A percentile compares a stretch with the other conserved stretches of the same genome.
These are phyloP conservation scores for Drosophila tripunctata DNA, from an alignment of 2,888 invertebrate species.

Conservation along the genomic window DNA sequence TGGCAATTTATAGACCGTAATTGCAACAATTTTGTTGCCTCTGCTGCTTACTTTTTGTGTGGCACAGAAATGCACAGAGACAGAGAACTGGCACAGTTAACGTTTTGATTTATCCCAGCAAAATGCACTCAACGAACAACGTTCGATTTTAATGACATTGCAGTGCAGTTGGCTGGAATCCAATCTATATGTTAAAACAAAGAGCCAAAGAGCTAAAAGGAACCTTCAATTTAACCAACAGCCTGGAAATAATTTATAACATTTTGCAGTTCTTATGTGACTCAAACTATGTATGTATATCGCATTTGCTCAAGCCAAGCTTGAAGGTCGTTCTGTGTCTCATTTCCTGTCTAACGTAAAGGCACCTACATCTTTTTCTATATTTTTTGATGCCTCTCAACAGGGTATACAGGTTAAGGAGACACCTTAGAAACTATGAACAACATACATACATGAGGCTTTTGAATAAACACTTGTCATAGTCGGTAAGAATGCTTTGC, in stretches of 20 bases:
- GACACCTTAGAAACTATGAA: no score
- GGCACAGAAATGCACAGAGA: slow-evolving; percentile 8
- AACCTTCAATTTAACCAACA: slow-evolving; percentile 76
- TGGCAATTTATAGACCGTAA: slow-evolving; percentile 69
- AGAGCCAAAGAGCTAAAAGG: slow-evolving; percentile 53
- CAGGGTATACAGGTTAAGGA: no score
- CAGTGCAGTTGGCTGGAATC: slow-evolving; percentile 51
- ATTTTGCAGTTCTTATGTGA: slow-evolving; percentile 60
- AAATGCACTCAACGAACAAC: slow-evolving; percentile 59
- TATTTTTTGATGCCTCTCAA: no score
- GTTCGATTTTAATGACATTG: slow-evolving; percentile 69
- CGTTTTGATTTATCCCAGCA: slow-evolving; percentile 66
- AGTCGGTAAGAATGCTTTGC: no score
- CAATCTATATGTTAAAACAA: slow-evolving; percentile 77
- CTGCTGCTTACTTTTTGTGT: slow-evolving; percentile 23
- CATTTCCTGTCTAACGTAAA: slow-evolving; percentile 28
- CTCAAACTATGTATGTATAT: no score
- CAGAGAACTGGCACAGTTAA: slow-evolving; percentile 33
- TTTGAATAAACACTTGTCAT: no score
- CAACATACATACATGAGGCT: no score
- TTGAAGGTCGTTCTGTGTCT: slow-evolving; percentile 22
- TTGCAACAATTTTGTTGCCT: slow-evolving; percentile 67
- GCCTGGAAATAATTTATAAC: slow-evolving; percentile 79
- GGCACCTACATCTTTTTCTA: slow-evolving; percentile 21
- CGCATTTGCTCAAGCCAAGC: neutral